A percentile compares a stretch with the other conserved stretches of the same genome.
phyloP scores from a whole-genome alignment of 2,888 invertebrate species.

The Tinea trinotella region DNA sequence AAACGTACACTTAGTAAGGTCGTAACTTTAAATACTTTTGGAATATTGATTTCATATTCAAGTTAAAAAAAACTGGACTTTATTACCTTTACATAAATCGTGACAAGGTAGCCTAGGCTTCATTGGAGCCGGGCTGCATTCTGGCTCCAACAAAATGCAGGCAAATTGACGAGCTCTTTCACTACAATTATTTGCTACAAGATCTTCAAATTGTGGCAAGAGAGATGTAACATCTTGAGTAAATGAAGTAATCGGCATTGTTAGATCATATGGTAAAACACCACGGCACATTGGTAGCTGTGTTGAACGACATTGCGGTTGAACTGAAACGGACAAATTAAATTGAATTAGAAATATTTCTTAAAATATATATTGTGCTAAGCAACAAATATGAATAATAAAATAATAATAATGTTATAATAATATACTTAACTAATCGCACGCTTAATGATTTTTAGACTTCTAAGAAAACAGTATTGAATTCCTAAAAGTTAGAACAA shows the following conservation, averaged over 20 bases:
- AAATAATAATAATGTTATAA: too few species aligned
- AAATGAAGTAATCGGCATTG: conserved; percentile 57
- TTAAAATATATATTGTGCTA: too few species aligned
- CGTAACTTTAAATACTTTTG: too few species aligned
- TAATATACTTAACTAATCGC: not conserved
- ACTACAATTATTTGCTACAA: conserved; percentile 76
- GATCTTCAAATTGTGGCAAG: conserved; percentile 71
- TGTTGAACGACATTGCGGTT: conserved; percentile 64
- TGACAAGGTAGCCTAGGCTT: conserved; percentile 75
- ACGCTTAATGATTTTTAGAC: too few species aligned
- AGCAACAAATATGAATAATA: too few species aligned
- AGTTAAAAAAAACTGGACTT: too few species aligned
- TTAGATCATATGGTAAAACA: conserved; percentile 77
- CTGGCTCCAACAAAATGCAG: conserved; percentile 77
- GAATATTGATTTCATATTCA: too few species aligned
- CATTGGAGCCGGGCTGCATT: conserved; percentile 74
- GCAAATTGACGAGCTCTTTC: conserved; percentile 73
- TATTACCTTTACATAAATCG: conserved; percentile 75
- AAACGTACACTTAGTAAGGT: too few species aligned
- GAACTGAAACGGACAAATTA: conserved; percentile 37
- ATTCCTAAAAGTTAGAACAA: too few species aligned
- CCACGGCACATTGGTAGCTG: conserved; percentile 71
- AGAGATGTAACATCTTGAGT: conserved; percentile 49
- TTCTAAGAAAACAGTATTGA: too few species aligned
- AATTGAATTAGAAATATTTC: not conserved